Percentiles rank a stretch among this genome's conserved stretches.
These are phyloP conservation scores for Augochlorella aurata DNA, from an alignment of 2,888 invertebrate species.

Conservation along the genomic window DNA sequence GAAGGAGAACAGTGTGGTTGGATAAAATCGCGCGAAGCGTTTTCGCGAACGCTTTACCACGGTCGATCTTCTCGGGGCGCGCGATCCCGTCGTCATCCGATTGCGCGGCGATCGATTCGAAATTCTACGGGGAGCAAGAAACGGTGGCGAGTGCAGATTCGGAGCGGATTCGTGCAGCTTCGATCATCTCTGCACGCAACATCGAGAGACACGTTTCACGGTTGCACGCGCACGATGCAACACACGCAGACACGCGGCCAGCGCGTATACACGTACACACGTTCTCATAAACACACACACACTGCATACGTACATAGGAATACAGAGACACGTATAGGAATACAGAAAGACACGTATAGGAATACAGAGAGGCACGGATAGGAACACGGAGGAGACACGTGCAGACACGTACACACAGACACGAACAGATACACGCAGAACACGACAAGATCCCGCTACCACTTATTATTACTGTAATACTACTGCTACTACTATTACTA, in stretches of 20 bases:
- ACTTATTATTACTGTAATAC: slow-evolving; percentile 70
- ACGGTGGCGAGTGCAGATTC: no score
- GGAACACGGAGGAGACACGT: background rate
- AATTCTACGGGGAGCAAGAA: no score
- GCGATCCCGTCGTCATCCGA: no score
- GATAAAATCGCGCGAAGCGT: no score
- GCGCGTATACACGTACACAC: background rate
- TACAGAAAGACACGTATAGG: background rate
- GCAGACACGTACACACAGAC: slow-evolving; percentile 9
- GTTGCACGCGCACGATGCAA: background rate
- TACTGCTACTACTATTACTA: slow-evolving; percentile 71
- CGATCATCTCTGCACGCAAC: background rate
- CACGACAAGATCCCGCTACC: slow-evolving; percentile 65
- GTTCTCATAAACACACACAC: background rate
- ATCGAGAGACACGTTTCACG: background rate
- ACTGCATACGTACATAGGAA: background rate
- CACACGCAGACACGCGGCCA: background rate
- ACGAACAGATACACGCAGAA: slow-evolving; percentile 27
- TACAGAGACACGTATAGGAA: no score
- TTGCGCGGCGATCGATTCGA: no score
- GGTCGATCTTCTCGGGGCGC: no score
- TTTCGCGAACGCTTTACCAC: no score
- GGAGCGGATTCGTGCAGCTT: background rate
- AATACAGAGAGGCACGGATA: no score
- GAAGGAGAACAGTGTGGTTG: no score